phyloP scores from a whole-genome alignment of 92 coral and sea anemone genomes.

The Ricordea florida region DNA sequence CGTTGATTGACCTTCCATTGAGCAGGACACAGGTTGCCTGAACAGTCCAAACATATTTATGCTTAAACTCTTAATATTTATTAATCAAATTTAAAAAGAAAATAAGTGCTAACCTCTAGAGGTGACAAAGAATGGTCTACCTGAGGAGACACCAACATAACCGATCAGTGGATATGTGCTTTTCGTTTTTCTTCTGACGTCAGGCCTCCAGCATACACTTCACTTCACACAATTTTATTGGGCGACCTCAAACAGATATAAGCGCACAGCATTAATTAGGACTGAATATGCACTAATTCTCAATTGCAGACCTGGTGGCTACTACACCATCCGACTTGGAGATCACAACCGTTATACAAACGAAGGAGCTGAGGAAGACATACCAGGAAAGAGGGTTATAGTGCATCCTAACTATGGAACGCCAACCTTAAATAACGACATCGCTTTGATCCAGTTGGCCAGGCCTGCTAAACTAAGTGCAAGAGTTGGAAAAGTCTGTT shows the following conservation, averaged over 20 bases:
- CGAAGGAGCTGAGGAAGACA: constrained; percentile 42
- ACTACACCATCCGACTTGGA: constrained; percentile 49
- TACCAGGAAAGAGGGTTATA: constrained; percentile 25
- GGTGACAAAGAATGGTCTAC: no score
- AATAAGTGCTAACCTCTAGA: no score
- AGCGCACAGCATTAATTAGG: background rate
- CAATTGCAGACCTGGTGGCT: constrained; percentile 13
- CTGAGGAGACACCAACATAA: no score
- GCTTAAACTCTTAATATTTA: no score
- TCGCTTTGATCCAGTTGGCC: constrained; percentile 43
- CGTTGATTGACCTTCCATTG: no score
- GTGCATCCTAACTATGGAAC: constrained; percentile 25
- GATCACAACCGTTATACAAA: constrained; percentile 18
- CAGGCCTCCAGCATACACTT: no score
- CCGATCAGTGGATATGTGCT: no score
- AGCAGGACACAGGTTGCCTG: no score
- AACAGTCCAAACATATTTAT: no score
- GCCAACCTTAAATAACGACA: constrained; percentile 46
- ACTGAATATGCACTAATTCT: background rate
- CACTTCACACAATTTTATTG: background rate
- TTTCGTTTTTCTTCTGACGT: no score
- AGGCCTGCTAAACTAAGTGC: constrained; percentile 23
- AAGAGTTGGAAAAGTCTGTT: constrained; percentile 45
- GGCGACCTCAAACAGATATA: background rate
- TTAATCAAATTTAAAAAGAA: no score